Percentiles rank a stretch among this genome's conserved stretches.
phyloP scores from a whole-genome alignment of 2,888 invertebrate genomes.

The Acanthosepion lycidas region DNA sequence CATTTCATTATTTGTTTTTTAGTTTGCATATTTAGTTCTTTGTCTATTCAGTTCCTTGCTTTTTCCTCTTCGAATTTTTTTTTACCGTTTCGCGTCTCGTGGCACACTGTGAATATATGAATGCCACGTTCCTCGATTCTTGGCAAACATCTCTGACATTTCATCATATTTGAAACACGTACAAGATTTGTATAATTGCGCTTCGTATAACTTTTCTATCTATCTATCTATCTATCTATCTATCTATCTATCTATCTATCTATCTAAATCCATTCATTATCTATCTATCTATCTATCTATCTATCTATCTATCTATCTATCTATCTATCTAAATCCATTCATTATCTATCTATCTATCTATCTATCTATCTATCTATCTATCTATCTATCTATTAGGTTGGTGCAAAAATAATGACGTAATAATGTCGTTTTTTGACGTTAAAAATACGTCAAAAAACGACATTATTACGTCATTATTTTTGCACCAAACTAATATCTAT shows the following conservation, averaged over 20 bases:
- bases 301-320: neutral
- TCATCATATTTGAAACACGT: conserved; percentile 34
- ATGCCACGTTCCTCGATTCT: neutral
- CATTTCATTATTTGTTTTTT: neutral
- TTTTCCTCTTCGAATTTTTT: neutral
- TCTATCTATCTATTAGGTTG: neutral
- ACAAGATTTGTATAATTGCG: neutral
- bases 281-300: neutral
- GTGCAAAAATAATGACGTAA: too few relatives aligned
- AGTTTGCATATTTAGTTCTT: neutral
- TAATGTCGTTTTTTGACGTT: too few relatives aligned
- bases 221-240: conserved; percentile 39
- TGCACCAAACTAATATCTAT: too few relatives aligned
- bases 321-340: too few relatives aligned
- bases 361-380: neutral
- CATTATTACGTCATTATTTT: neutral
- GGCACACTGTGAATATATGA: neutral
- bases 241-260: conserved; percentile 17
- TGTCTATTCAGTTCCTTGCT: neutral
- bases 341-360: neutral
- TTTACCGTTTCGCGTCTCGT: neutral
- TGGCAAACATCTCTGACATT: neutral
- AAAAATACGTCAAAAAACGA: too few relatives aligned
- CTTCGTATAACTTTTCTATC: neutral
- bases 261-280: neutral